Evolutionary conservation across 2,113 vertebrate genomes (phyloP).

Genomic region (Columbina picui): DNA sequence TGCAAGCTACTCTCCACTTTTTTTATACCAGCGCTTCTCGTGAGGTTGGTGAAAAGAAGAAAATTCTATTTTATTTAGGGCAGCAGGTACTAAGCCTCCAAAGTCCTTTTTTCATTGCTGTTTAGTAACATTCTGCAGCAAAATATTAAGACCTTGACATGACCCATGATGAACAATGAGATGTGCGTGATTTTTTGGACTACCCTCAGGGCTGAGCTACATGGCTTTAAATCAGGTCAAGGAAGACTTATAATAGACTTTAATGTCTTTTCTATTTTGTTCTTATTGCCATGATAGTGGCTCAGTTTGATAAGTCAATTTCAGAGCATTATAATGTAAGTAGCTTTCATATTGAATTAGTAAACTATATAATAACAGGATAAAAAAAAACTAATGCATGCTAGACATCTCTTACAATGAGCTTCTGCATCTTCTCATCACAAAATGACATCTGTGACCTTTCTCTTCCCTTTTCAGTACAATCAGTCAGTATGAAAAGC

Average conservation of each 20-base stretch:
- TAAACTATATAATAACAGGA: not conserved
- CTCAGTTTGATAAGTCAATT: not conserved
- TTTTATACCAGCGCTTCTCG: not conserved
- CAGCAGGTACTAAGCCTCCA: not conserved
- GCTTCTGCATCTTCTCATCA: not conserved
- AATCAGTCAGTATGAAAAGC: not conserved
- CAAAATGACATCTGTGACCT: slow-evolving; percentile 29
- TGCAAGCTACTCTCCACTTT: not conserved
- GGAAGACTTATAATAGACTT: not conserved
- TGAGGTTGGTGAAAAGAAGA: not conserved
- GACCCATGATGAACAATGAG: not conserved
- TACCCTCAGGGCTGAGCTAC: not conserved
- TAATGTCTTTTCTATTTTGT: not conserved
- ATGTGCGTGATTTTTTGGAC: not conserved
- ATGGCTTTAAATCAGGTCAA: not conserved
- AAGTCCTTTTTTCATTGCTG: not conserved
- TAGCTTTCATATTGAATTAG: slow-evolving; percentile 14
- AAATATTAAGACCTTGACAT: not conserved
- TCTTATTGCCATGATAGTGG: not conserved
- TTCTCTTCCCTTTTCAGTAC: slow-evolving; percentile 6
- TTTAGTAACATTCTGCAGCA: not conserved
- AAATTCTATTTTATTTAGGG: not conserved
- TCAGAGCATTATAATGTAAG: slow-evolving; percentile 8
- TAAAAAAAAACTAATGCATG: not conserved
- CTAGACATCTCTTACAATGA: not conserved